These are phyloP conservation scores for Bombus pyrosoma DNA, from an alignment of 1,140 invertebrate species.

Conservation along the genomic window DNA sequence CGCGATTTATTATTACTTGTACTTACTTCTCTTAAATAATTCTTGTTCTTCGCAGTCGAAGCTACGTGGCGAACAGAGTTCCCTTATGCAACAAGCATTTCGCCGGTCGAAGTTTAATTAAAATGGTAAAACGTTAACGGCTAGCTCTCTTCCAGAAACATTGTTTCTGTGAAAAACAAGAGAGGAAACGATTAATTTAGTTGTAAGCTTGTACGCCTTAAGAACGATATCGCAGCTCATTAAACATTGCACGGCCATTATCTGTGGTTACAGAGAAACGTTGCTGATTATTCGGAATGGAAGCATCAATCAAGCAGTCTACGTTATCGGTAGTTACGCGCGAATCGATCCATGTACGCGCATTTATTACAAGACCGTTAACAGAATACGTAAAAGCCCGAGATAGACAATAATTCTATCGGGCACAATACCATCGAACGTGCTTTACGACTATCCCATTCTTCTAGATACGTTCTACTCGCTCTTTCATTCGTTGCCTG, in stretches of 20 bases:
- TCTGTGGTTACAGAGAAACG: conserved; percentile 46
- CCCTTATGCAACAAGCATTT: background rate
- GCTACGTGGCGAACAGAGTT: no score
- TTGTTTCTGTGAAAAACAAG: conserved; percentile 35
- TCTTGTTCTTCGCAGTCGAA: background rate
- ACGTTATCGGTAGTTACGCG: conserved; percentile 32
- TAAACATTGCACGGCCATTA: conserved; percentile 44
- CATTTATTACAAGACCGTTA: background rate
- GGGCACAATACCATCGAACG: background rate
- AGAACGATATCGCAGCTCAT: conserved; percentile 52
- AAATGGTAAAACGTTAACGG: background rate
- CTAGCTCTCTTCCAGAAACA: background rate
- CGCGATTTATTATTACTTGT: no score
- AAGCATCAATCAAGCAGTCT: conserved; percentile 43
- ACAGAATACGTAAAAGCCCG: background rate
- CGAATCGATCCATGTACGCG: background rate
- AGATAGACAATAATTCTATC: background rate
- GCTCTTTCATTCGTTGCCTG: background rate
- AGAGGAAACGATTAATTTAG: conserved; percentile 46
- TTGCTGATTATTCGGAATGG: conserved; percentile 46
- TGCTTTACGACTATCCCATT: background rate
- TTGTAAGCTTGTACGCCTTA: conserved; percentile 20
- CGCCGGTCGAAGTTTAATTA: background rate
- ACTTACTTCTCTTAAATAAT: background rate
- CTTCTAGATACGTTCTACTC: background rate